Conservation (phyloP, 2,797 vertebrate species). For the Borostomias antarcticus region DNA sequence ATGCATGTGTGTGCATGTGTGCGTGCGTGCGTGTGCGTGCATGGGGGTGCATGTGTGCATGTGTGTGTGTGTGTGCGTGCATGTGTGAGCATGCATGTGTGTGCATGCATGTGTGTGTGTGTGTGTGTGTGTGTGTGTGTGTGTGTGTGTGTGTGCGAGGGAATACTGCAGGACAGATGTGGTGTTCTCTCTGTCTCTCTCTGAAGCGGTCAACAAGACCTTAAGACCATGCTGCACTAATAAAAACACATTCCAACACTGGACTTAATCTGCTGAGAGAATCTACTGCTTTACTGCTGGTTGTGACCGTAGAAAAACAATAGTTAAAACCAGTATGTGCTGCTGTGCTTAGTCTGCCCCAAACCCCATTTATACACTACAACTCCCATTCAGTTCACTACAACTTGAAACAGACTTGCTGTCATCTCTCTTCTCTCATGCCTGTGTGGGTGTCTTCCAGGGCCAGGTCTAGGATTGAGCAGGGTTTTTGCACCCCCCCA, state of each 20-base stretch:
- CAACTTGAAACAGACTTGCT: too few species aligned
- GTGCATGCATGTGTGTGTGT: conserved; percentile 4
- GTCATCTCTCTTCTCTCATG: too few species aligned
- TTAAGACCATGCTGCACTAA: conserved; percentile 61
- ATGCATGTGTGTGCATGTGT: conserved; percentile 11
- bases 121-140: conserved; percentile 5
- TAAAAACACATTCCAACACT: conserved; percentile 68
- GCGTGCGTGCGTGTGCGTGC: background rate
- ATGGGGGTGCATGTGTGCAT: background rate
- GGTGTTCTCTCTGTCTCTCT: conserved; percentile 41
- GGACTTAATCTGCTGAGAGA: conserved; percentile 44
- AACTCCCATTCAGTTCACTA: background rate
- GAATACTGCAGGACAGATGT: conserved; percentile 62
- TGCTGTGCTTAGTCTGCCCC: too few species aligned
- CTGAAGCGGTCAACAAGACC: conserved; percentile 56
- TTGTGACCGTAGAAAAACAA: conserved; percentile 26
- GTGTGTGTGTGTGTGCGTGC: conserved; percentile 7
- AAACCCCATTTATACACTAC: conserved; percentile 7
- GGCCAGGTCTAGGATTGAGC: too few species aligned
- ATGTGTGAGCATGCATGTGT: too few species aligned
- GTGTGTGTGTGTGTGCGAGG: background rate
- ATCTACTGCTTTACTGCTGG: conserved; percentile 34
- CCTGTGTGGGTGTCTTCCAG: too few species aligned
- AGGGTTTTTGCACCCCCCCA: too few species aligned
- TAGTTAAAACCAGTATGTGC: too few species aligned